These are phyloP conservation scores for Paracanthobrama guichenoti DNA, from an alignment of 2,113 vertebrate species.

Conservation along the genomic window DNA sequence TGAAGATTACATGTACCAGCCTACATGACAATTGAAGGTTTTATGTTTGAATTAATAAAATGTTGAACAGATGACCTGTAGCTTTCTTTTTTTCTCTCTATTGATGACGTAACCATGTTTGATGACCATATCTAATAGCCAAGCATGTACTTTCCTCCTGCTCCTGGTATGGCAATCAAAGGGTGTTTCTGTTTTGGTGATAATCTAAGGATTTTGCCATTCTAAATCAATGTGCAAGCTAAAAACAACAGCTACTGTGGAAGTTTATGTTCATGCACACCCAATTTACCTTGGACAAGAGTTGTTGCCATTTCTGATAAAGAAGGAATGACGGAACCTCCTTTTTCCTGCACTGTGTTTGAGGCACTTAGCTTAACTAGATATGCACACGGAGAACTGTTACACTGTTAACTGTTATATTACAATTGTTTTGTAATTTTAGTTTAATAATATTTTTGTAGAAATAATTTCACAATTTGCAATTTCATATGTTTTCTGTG, in stretches of 20 bases:
- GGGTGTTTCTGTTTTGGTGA: conserved; percentile 36
- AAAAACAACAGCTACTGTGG: conserved; percentile 34
- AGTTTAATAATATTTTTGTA: too few relatives aligned
- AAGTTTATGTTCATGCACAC: conserved; percentile 50
- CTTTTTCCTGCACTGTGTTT: conserved; percentile 40
- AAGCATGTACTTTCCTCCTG: conserved; percentile 14
- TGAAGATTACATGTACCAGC: not conserved
- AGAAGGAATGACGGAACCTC: not conserved
- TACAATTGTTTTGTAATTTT: not conserved
- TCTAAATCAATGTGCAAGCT: not conserved
- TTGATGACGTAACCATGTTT: conserved; percentile 1
- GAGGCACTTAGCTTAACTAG: not conserved
- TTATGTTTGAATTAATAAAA: not conserved
- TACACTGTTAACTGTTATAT: not conserved
- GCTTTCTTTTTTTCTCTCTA: conserved; percentile 1
- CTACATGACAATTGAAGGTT: not conserved
- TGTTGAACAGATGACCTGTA: not conserved
- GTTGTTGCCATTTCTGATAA: conserved; percentile 40
- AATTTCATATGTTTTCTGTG: too few relatives aligned
- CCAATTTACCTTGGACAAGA: conserved; percentile 55
- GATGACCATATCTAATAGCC: conserved; percentile 3
- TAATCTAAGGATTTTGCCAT: conserved; percentile 32
- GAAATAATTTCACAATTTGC: too few relatives aligned
- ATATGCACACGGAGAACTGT: not conserved
- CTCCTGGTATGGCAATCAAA: not conserved